Percentiles rank a stretch among this genome's conserved stretches.
These are phyloP conservation scores for Lycaon pictus DNA, from an alignment of 2,113 vertebrate genomes.

Conservation along the genomic window DNA sequence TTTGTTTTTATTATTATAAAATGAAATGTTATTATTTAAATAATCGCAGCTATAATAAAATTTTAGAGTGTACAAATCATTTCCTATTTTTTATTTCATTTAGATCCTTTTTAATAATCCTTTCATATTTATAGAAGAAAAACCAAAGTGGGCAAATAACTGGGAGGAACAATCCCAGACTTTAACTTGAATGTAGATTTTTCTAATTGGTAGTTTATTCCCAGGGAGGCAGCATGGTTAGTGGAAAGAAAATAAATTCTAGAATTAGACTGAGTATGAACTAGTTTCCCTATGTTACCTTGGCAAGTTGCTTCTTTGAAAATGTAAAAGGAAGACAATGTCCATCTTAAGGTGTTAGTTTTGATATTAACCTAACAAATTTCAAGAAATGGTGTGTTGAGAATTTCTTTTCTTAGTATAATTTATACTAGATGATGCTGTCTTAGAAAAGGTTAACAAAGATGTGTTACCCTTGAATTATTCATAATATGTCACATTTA, in stretches of 20 bases:
- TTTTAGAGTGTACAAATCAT: neutral
- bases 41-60: slow-evolving; percentile 7
- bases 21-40: slow-evolving; percentile 34
- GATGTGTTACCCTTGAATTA: neutral
- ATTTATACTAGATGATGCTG: neutral
- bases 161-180: neutral
- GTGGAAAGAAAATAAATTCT: slow-evolving; percentile 26
- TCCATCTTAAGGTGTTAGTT: neutral
- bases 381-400: neutral
- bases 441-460: slow-evolving; percentile 7
- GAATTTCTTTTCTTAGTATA: neutral
- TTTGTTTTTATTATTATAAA: slow-evolving; percentile 55
- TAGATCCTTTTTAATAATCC: neutral
- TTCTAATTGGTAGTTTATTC: slow-evolving; percentile 12
- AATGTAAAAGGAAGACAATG: neutral
- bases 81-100: neutral
- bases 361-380: slow-evolving; percentile 28
- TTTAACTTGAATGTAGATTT: neutral
- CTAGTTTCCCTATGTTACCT: neutral
- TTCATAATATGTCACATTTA: slow-evolving; percentile 19
- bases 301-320: neutral
- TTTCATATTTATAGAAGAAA: slow-evolving; percentile 37
- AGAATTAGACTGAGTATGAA: neutral
- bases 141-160: neutral
- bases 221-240: neutral